Conservation (phyloP, 2,888 invertebrate genomes). For the Yponomeuta sedellus region DNA sequence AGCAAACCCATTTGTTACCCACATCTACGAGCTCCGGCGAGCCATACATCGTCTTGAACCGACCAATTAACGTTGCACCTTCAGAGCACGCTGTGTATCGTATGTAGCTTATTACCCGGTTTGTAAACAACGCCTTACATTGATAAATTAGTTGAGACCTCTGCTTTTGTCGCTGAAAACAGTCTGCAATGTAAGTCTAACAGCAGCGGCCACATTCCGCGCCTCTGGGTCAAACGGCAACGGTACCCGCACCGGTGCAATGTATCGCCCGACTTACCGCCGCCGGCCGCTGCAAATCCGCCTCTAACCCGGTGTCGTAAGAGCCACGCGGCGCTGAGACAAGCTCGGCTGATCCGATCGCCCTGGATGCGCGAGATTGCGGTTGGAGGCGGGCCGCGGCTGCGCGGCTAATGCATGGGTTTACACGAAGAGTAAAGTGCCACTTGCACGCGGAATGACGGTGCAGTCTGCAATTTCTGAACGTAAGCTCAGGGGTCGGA, state of each 20-base stretch:
- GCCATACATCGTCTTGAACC: no score
- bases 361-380: neutral
- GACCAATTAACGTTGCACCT: neutral
- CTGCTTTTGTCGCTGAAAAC: neutral
- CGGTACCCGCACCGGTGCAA: slow-evolving; percentile 50
- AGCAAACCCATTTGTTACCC: neutral
- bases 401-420: neutral
- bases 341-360: neutral
- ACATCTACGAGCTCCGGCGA: neutral
- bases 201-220: slow-evolving; percentile 13
- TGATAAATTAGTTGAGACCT: neutral
- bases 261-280: neutral
- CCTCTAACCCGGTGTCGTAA: neutral
- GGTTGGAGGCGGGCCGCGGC: neutral
- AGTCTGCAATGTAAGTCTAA: neutral
- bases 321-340: neutral
- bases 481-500: neutral
- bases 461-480: neutral
- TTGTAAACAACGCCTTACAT: neutral
- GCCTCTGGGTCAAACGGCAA: slow-evolving; percentile 41
- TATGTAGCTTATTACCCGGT: neutral
- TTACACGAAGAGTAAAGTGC: neutral
- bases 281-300: neutral
- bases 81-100: neutral
- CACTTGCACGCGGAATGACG: neutral